These are phyloP conservation scores for Notocelia uddmanniana DNA, from an alignment of 2,888 invertebrate genomes.

Conservation along the genomic window DNA sequence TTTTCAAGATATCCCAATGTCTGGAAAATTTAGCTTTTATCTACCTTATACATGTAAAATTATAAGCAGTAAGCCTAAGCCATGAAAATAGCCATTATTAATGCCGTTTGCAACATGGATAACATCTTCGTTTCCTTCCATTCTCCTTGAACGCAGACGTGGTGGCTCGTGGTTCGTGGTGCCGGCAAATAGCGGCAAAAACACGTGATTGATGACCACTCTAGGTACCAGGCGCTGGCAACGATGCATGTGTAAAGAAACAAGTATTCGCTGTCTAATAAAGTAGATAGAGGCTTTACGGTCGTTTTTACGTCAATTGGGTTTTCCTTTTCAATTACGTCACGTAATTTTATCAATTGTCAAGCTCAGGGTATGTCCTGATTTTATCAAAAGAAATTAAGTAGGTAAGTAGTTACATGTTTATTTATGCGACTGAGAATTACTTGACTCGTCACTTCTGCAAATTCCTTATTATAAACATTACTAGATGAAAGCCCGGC, in stretches of 20 bases:
- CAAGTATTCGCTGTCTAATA: conserved; percentile 1
- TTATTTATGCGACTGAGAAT: no score
- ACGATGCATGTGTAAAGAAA: conserved; percentile 14
- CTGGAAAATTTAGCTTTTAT: not conserved
- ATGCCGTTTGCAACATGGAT: conserved; percentile 4
- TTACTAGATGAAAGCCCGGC: no score
- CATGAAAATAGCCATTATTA: not conserved
- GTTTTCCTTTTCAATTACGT: not conserved
- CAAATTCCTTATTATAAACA: no score
- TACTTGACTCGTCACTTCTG: no score
- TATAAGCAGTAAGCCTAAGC: not conserved
- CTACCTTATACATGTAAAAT: not conserved
- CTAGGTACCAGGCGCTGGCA: conserved; percentile 1
- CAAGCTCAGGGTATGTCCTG: not conserved
- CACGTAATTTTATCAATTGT: not conserved
- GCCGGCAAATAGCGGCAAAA: conserved; percentile 42
- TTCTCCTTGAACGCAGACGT: conserved; percentile 18
- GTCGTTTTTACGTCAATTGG: not conserved
- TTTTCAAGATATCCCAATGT: not conserved
- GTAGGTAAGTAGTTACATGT: no score
- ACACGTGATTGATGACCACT: conserved; percentile 38
- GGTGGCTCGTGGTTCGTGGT: conserved; percentile 25
- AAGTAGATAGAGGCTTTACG: not conserved
- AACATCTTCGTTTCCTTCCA: conserved; percentile 30
- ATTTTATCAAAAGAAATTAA: not conserved